A percentile compares a stretch with the other conserved stretches of the same genome.
Evolutionary conservation across 2,888 invertebrate species (phyloP).

Genomic region (Malachius bipustulatus): DNA sequence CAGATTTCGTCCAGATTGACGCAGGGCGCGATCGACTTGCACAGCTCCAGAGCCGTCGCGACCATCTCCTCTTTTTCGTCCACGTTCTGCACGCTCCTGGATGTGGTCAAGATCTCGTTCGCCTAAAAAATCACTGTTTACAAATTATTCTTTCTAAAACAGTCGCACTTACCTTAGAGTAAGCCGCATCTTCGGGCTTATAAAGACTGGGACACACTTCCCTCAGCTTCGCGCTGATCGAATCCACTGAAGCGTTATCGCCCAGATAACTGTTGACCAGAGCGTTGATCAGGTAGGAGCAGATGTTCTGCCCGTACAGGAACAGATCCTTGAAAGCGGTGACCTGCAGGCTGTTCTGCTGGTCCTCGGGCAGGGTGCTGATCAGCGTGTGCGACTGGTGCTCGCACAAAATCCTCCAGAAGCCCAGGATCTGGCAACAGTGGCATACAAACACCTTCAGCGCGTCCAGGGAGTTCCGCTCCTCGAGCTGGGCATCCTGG

Average conservation of each 20-base stretch:
- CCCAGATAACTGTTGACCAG: conserved; percentile 85
- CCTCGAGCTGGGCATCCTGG: conserved; percentile 47
- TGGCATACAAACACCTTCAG: conserved; percentile 53
- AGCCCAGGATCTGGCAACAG: conserved; percentile 77
- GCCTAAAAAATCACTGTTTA: conserved; percentile 40
- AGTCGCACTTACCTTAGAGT: conserved; percentile 62
- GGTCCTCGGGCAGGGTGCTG: conserved; percentile 52
- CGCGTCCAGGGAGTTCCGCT: conserved; percentile 62
- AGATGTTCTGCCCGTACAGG: conserved; percentile 64
- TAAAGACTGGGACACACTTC: conserved; percentile 90
- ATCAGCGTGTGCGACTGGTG: conserved; percentile 81
- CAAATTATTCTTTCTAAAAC: conserved; percentile 10
- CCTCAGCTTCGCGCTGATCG: conserved; percentile 75
- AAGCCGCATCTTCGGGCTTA: conserved; percentile 88
- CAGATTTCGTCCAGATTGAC: conserved; percentile 77
- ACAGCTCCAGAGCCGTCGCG: conserved; percentile 66
- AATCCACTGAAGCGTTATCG: conserved; percentile 90
- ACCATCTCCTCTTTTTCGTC: conserved; percentile 69
- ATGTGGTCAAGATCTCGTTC: conserved; percentile 76
- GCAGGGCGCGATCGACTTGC: conserved; percentile 80
- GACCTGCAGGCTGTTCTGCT: conserved; percentile 49
- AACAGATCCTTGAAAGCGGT: conserved; percentile 64
- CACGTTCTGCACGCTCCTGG: conserved; percentile 59
- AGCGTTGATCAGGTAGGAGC: conserved; percentile 64
- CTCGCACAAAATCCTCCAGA: conserved; percentile 88